Evolutionary conservation across 2,888 invertebrate genomes (phyloP), one percentile per base, ranked within the genome.

Genomic region (Tineola bisselliella): DNA sequence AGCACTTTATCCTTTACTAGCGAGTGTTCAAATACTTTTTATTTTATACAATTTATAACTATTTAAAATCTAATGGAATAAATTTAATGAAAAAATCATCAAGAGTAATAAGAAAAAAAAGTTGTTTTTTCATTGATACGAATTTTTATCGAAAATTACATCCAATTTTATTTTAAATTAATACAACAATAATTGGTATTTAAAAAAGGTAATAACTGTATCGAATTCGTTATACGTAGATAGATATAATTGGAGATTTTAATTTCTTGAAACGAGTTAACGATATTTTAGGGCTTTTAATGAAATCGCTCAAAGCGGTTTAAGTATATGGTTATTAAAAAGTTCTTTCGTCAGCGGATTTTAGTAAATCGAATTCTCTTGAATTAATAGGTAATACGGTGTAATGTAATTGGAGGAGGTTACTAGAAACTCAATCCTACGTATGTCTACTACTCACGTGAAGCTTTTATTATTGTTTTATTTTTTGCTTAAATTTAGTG

Each of bases 381-480:
- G 25, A 54, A 54, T 54, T 54, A 25, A 54, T 18, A 54, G 54
- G 54, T 54, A 54, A 25, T 54, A 54, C 54, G 54, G 54, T 54
- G 54, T 2, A 54, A 25, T 5, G 54, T 25, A 25, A 54, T 25
- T 54, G 19, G 12, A 54, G 54, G 12, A 11, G 18, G 1, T 18
- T 25, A 4, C 12, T 54, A 3, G 19, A 54, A 54, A 54, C 25
- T 18, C 54, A 54, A 54, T 25, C 25, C 8, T 10, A 31, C 31
- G 10, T 10, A 38, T 13, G 10, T 48, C 8, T 43, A 43, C 43
- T n/a, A 43, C 43, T 13, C 8, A 43, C 8, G 43, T 13, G 13
- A 3, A 43, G 43, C 4, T 12, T n/a, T 43, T 43, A 6, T 43
- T 12, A 3, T 6, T 5, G 8, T 13, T 25, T 25, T 25, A 25